phyloP scores from a whole-genome alignment of 2,888 invertebrate species.

The Cacoxenus indagator region DNA sequence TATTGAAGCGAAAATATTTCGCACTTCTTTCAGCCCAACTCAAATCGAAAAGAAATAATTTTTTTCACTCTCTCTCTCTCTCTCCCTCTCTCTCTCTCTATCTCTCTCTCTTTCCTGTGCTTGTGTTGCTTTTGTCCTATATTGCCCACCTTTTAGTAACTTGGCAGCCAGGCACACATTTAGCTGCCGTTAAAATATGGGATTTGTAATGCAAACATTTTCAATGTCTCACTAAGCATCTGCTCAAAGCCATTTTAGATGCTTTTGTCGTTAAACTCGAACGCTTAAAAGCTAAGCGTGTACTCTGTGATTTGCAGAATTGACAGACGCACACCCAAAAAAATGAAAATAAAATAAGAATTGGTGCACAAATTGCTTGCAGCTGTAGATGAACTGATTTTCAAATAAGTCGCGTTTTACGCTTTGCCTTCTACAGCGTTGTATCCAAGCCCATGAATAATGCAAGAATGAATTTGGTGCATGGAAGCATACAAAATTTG shows the following conservation, averaged over 20 bases:
- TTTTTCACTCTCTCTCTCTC: background rate
- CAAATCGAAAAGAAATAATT: background rate
- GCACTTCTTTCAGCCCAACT: no score
- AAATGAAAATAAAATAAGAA: slow-evolving; percentile 43
- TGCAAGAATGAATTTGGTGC: background rate
- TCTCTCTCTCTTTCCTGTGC: background rate
- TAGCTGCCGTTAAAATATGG: background rate
- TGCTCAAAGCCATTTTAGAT: no score
- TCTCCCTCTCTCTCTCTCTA: background rate
- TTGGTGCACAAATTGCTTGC: background rate
- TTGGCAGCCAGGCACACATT: background rate
- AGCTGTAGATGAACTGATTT: background rate
- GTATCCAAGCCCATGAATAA: background rate
- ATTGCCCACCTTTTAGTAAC: background rate
- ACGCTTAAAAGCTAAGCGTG: background rate
- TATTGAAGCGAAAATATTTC: slow-evolving; percentile 2
- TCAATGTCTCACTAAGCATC: background rate
- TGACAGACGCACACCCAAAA: slow-evolving; percentile 30
- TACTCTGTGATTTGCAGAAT: background rate
- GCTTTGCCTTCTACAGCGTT: background rate
- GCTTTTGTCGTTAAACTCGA: background rate
- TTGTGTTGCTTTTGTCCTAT: background rate
- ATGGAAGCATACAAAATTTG: background rate
- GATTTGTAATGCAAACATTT: background rate
- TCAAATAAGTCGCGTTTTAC: background rate